Base-by-base conservation (phyloP, 1,140 invertebrate genomes). In the Polyergus mexicanus region DNA sequence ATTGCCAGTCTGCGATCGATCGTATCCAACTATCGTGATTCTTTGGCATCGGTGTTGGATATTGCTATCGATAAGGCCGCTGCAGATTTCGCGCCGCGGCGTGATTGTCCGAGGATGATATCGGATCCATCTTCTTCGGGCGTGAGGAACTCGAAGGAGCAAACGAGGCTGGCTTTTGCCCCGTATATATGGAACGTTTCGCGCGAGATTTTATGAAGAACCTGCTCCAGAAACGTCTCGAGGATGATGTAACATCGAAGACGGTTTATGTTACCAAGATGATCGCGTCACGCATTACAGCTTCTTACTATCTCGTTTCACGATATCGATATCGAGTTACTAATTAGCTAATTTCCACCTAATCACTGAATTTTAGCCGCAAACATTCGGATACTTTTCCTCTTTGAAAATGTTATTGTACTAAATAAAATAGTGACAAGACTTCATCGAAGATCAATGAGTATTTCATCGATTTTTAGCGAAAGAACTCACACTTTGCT, bases 61-160 rank as follows among this genome's bases (percentile, higher is more conserved):
- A 88, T 86, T 77, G 56, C 47, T 13, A 44, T 35, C 87, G 87
- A 89, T 89, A 86, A 80, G 85, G 72, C 87, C 58, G 83, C 62
- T 85, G 88, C 86, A 84, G 88, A 81, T 77, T 89, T 86, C 83
- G 87, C 86, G 87, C 86, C 74, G 74, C 60, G 86, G 32, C 71
- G 78, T 88, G 87, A 88, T 88, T 88, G 86, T 81, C 58, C 80
- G 54, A 51, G 41, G 51, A 85, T 85, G 87, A 88, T 88, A 88
- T 88, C 83, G 81, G 87, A 89, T 88, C 83, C 74, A 85, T 88
- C 86, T 74, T 80, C 54, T 58, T 54, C 22, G 85, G 41, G 65
- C 69, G 62, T 71, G 75, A 77, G 51, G 66, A 86, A 75, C 38
- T 68, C 63, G 83, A 51, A 65, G 47, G 80, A 85, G 60, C 86